Evolutionary conservation across 2,113 vertebrate genomes (phyloP).

Genomic region (Leucosticte australis): DNA sequence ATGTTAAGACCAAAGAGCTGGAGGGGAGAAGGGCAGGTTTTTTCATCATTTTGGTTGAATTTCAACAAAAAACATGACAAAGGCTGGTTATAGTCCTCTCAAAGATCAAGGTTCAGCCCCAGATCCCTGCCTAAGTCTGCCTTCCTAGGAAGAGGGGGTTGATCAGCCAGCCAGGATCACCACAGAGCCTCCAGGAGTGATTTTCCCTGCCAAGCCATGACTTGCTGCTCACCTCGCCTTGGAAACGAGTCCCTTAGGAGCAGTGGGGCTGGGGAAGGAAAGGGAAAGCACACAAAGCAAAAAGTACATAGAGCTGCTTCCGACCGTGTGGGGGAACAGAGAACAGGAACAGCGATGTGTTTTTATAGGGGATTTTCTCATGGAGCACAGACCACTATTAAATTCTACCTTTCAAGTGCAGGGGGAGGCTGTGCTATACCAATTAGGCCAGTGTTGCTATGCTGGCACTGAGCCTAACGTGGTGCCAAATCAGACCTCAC

Average conservation of each 20-base stretch:
- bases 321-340: accelerated
- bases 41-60: not conserved
- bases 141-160: not conserved
- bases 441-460: accelerated
- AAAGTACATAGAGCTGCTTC: not conserved
- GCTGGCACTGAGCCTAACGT: not conserved
- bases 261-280: not conserved
- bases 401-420: not conserved
- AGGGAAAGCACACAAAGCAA: not conserved
- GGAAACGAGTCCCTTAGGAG: not conserved
- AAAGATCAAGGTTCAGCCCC: not conserved
- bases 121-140: not conserved
- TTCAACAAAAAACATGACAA: not conserved
- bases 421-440: not conserved
- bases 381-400: not conserved
- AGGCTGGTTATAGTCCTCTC: not conserved
- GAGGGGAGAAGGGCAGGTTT: not conserved
- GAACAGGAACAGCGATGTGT: accelerated
- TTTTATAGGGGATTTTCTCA: not conserved
- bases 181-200: not conserved
- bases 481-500: not conserved
- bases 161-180: not conserved
- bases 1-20: not conserved
- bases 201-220: not conserved
- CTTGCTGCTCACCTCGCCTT: not conserved